Conservation (phyloP, 2,888 invertebrate genomes). For the Volucella zonaria region DNA sequence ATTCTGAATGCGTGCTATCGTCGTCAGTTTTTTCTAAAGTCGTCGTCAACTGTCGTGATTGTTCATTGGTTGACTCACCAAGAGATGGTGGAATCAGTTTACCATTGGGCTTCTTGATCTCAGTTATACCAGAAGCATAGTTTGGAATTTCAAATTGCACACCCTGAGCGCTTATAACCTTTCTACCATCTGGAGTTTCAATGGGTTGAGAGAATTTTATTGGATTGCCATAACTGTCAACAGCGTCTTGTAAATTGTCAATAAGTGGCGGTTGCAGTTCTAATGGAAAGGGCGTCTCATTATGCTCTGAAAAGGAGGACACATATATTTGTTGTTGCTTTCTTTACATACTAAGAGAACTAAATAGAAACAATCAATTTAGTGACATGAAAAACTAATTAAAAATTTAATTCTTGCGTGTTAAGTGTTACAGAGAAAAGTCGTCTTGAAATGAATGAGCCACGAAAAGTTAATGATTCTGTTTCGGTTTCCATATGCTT, state of each 20-base stretch:
- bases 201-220: slow-evolving; percentile 79
- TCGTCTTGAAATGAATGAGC: not conserved
- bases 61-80: slow-evolving; percentile 80
- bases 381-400: not conserved
- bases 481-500: too few species aligned
- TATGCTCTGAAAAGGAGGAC: slow-evolving; percentile 79
- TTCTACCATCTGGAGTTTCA: slow-evolving; percentile 81
- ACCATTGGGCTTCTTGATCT: slow-evolving; percentile 80
- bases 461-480: too few species aligned
- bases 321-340: slow-evolving; percentile 16
- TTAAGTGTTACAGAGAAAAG: not conserved
- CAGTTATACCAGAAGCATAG: slow-evolving; percentile 82
- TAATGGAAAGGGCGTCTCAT: slow-evolving; percentile 81
- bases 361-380: not conserved
- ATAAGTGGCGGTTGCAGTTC: slow-evolving; percentile 80
- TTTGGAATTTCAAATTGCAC: slow-evolving; percentile 82
- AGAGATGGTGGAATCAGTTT: slow-evolving; percentile 81
- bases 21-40: slow-evolving; percentile 29
- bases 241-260: slow-evolving; percentile 75
- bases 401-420: not conserved
- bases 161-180: slow-evolving; percentile 80
- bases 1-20: slow-evolving; percentile 59
- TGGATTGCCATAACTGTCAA: slow-evolving; percentile 82
- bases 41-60: slow-evolving; percentile 39
- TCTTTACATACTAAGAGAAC: not conserved